Base-by-base conservation (phyloP, 2,888 invertebrate genomes). In the Xestoiulus laeticollis region DNA sequence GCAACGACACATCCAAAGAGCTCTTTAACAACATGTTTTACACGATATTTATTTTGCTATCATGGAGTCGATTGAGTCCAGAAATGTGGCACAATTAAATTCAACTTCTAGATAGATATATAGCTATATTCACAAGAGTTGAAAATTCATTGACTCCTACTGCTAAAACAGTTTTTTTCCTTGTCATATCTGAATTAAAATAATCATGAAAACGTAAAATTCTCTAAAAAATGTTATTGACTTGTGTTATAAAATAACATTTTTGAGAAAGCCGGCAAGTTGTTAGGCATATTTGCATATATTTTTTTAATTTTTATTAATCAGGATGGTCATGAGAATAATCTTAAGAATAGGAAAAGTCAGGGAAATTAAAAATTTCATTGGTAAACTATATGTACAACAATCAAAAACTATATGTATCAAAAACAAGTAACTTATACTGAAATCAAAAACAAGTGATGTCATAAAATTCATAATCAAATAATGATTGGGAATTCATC, bases 1-100 rank as follows among this genome's bases (percentile, higher is more conserved):
- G 78, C 30, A 78, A 78, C 78, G 78, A 78, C 78, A 78, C 78
- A 32, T 78, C 78, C 78, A 78, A 16, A 78, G 78, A 78, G 78
- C 78, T 78, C 78, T 78, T 78, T 78, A 78, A 78, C 78, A 30
- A 78, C 30, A 78, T 78, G 78, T 78, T 78, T 78, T 78, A 78
- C 78, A 78, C 78, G 78, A 78, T 78, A 78, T 78, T 78, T 78
- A 78, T 78, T 78, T 78, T 78, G 78, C 78, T 30, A 78, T 78
- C 78, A 30, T 78, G 30, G 78, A 78, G 78, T 78, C 78, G 78
- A 78, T 78, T 78, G 78, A 78, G 78, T 26, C 30, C 78, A 78
- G 30, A 78, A 78, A 78, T 32, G 78, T 30, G 78, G 30, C 78
- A 26, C 78, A 78, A 78, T 78, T 78, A 78, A 78, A 78, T 78